Conservation (phyloP, 2,888 invertebrate genomes). For the Nomada hirtipes region DNA sequence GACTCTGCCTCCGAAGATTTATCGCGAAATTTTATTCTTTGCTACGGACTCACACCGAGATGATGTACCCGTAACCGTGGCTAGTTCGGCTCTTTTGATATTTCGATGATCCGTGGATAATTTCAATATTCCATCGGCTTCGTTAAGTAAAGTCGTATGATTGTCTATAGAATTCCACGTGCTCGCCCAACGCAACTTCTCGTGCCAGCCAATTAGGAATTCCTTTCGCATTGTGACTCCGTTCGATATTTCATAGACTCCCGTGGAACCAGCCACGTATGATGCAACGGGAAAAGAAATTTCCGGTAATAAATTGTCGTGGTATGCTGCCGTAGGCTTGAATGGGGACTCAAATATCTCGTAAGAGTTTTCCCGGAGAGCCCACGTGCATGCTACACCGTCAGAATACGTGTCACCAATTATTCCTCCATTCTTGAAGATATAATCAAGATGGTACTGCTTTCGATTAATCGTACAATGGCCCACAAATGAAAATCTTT, state of each 20-base stretch:
- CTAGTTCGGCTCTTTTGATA: too few species aligned
- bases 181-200: conserved; percentile 14
- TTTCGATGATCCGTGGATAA: too few species aligned
- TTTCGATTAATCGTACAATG: neutral
- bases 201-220: conserved; percentile 29
- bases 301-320: conserved; percentile 71
- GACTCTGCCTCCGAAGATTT: neutral
- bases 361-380: conserved; percentile 52
- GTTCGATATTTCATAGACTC: conserved; percentile 23
- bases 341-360: conserved; percentile 67
- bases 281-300: conserved; percentile 66
- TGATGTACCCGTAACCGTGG: neutral
- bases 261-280: conserved; percentile 48
- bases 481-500: neutral
- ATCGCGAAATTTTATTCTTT: neutral
- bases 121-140: too few species aligned
- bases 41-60: too few species aligned
- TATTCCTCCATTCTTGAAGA: neutral
- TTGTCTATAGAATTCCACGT: neutral
- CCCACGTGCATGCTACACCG: conserved; percentile 58
- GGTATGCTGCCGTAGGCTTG: conserved; percentile 70
- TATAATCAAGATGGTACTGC: too few species aligned
- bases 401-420: neutral
- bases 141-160: neutral
- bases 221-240: conserved; percentile 35